These are phyloP conservation scores for Drosophila nebulosa DNA, from an alignment of 1,140 invertebrate species.

Conservation along the genomic window DNA sequence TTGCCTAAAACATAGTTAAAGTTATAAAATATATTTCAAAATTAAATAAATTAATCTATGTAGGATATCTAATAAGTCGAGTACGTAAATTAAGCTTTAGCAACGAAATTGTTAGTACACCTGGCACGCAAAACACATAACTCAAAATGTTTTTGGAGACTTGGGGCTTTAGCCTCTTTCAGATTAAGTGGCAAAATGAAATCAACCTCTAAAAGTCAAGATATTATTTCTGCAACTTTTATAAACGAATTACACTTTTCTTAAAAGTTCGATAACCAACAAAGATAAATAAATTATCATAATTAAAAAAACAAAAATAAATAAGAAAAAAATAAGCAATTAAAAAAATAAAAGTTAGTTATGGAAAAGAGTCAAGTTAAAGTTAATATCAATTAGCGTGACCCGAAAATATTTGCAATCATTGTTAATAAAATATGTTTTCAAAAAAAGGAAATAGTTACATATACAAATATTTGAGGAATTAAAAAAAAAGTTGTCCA, in stretches of 20 bases:
- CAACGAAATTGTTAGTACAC: constrained; percentile 48
- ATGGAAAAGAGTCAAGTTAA: too few species aligned
- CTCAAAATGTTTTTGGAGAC: constrained; percentile 50
- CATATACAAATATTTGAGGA: too few species aligned
- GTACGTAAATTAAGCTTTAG: not conserved
- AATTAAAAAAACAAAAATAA: not conserved
- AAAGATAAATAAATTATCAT: not conserved
- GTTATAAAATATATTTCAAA: not conserved
- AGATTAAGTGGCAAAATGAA: constrained; percentile 49
- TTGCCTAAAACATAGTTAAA: not conserved
- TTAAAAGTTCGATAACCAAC: not conserved
- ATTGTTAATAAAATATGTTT: too few species aligned
- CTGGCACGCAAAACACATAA: constrained; percentile 72
- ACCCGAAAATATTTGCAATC: too few species aligned
- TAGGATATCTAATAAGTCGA: constrained; percentile 6
- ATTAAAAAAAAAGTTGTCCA: not conserved
- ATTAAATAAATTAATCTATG: not conserved
- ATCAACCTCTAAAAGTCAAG: constrained; percentile 42
- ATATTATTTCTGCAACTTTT: constrained; percentile 38
- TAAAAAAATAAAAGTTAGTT: too few species aligned
- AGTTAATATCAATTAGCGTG: too few species aligned
- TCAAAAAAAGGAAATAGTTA: not conserved
- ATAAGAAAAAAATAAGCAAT: too few species aligned
- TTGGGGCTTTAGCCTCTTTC: constrained; percentile 5
- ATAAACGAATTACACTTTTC: constrained; percentile 55